A percentile compares a stretch with the other conserved stretches of the same genome.
phyloP scores from a whole-genome alignment of 2,113 vertebrate genomes.

The Lophius piscatorius region DNA sequence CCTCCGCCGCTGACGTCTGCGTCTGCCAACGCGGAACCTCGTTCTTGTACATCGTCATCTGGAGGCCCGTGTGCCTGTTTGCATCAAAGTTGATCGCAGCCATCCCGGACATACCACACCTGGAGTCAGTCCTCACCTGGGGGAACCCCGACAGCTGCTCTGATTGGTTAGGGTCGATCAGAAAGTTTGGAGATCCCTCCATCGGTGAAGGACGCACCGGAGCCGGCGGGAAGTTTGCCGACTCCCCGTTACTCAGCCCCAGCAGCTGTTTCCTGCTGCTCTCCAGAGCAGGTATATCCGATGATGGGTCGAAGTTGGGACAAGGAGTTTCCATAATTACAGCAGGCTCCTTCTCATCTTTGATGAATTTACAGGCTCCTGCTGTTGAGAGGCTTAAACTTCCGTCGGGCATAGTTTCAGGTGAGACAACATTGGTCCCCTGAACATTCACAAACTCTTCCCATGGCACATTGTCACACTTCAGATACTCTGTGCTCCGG shows the following conservation, averaged over 20 bases:
- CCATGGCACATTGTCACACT: conserved; percentile 55
- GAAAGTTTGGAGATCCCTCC: conserved; percentile 58
- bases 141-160: conserved; percentile 28
- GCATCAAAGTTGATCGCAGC: conserved; percentile 44
- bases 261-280: conserved; percentile 50
- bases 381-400: conserved; percentile 7
- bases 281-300: conserved; percentile 47
- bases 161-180: conserved; percentile 59
- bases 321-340: conserved; percentile 58
- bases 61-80: conserved; percentile 28
- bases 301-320: conserved; percentile 49
- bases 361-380: conserved; percentile 68
- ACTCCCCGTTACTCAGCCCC: conserved; percentile 37
- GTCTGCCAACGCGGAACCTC: conserved; percentile 65
- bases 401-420: conserved; percentile 30
- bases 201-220: conserved; percentile 13
- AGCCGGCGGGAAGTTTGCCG: conserved; percentile 13
- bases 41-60: conserved; percentile 60
- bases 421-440: conserved; percentile 16
- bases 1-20: conserved; percentile 45
- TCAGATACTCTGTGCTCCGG: conserved; percentile 52
- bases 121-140: conserved; percentile 57
- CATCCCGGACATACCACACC: conserved; percentile 45
- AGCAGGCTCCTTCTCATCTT: conserved; percentile 72
- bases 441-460: conserved; percentile 50